These are phyloP conservation scores for Ceyx melanurus DNA, from an alignment of 2,113 vertebrate genomes.

Conservation along the genomic window DNA sequence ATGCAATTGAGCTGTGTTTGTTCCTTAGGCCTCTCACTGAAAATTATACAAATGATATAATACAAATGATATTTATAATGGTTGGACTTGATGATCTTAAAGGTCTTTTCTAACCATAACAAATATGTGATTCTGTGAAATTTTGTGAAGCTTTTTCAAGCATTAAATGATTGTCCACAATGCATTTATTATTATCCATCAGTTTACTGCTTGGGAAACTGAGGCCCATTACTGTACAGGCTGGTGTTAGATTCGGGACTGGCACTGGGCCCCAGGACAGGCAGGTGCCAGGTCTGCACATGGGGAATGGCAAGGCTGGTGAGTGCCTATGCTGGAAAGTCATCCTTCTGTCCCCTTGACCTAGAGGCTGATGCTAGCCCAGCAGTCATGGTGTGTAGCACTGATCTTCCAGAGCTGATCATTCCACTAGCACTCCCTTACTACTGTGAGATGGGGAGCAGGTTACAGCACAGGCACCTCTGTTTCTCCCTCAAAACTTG, in stretches of 20 bases:
- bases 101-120: too few species aligned
- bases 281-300: background rate
- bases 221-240: background rate
- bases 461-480: background rate
- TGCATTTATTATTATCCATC: background rate
- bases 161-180: background rate
- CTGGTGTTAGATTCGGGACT: background rate
- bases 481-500: background rate
- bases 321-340: background rate
- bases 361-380: background rate
- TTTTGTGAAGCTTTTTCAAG: background rate
- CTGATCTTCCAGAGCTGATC: background rate
- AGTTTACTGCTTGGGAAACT: background rate
- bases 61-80: too few species aligned
- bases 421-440: background rate
- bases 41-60: background rate
- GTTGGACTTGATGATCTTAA: too few species aligned
- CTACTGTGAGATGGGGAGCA: background rate
- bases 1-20: background rate
- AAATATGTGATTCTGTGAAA: too few species aligned
- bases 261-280: background rate
- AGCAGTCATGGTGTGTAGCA: background rate
- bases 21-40: background rate
- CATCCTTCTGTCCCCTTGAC: background rate
- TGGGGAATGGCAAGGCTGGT: fast-evolving